phyloP scores from a whole-genome alignment of 2,888 invertebrate species.

The Physocephala rufipes region DNA sequence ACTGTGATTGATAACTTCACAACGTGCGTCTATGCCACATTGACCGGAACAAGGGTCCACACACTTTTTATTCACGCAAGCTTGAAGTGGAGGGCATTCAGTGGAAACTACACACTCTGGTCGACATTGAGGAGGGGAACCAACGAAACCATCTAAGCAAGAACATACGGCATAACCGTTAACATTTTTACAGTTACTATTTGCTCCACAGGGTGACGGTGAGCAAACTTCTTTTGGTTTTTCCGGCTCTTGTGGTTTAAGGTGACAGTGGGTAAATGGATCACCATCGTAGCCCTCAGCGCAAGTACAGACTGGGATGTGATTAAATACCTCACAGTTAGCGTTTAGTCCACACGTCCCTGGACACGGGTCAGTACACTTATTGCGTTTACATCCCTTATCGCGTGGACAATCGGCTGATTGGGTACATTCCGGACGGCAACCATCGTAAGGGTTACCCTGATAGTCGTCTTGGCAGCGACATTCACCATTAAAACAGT shows the following conservation, averaged over 20 bases:
- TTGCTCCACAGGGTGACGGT: slow-evolving; percentile 72
- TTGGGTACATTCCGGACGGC: slow-evolving; percentile 79
- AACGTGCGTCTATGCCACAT: slow-evolving; percentile 76
- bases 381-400: slow-evolving; percentile 75
- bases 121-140: slow-evolving; percentile 75
- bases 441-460: slow-evolving; percentile 74
- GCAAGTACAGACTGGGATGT: slow-evolving; percentile 79
- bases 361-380: slow-evolving; percentile 78
- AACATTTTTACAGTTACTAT: slow-evolving; percentile 71
- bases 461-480: slow-evolving; percentile 77
- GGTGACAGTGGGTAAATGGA: slow-evolving; percentile 72
- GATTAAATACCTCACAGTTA: slow-evolving; percentile 77
- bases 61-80: slow-evolving; percentile 77
- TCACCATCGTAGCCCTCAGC: slow-evolving; percentile 75
- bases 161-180: slow-evolving; percentile 75
- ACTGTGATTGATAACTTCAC: slow-evolving; percentile 77
- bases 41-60: slow-evolving; percentile 76
- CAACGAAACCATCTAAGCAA: slow-evolving; percentile 74
- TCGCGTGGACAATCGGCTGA: slow-evolving; percentile 77
- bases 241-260: slow-evolving; percentile 55
- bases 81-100: slow-evolving; percentile 72
- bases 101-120: slow-evolving; percentile 76
- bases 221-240: slow-evolving; percentile 64
- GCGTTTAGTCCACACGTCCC: slow-evolving; percentile 79
- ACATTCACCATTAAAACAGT: slow-evolving; percentile 75